A percentile compares a stretch with the other conserved stretches of the same genome.
Evolutionary conservation across 2,888 invertebrate genomes (phyloP).

Genomic region (Cosmorhoe ocellata): DNA sequence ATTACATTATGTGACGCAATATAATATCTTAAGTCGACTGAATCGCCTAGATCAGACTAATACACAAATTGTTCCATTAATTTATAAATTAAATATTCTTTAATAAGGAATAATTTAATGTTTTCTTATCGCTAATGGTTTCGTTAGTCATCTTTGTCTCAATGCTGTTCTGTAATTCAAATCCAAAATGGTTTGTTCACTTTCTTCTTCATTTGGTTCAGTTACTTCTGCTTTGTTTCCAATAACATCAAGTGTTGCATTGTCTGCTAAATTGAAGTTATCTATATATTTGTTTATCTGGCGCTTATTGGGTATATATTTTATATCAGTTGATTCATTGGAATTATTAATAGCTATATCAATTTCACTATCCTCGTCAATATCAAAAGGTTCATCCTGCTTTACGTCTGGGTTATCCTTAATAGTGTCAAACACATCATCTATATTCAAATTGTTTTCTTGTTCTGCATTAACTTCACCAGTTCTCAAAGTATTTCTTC

Average conservation of each 20-base stretch:
- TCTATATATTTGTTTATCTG: constrained; percentile 6
- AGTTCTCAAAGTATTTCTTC: neutral
- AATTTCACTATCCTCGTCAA: neutral
- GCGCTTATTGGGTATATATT: neutral
- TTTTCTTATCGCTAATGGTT: too few relatives aligned
- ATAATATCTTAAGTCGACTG: too few relatives aligned
- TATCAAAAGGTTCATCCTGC: neutral
- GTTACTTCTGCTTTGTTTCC: neutral
- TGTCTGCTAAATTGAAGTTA: constrained; percentile 13
- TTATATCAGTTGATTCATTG: neutral
- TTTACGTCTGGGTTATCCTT: neutral
- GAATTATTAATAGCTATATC: neutral
- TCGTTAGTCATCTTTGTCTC: neutral
- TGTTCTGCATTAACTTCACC: neutral
- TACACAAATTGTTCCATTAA: too few relatives aligned
- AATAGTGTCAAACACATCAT: neutral
- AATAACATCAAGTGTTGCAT: neutral
- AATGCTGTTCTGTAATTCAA: constrained; percentile 10
- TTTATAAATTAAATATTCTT: too few relatives aligned
- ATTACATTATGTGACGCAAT: too few relatives aligned
- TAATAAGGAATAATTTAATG: too few relatives aligned
- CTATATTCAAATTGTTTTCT: neutral
- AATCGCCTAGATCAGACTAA: too few relatives aligned
- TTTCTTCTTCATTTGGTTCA: neutral
- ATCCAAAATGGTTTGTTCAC: neutral